Percentiles rank a stretch among this genome's conserved stretches.
Conservation (phyloP, 1,140 invertebrate species). For the Scaptodrosophila lebanonensis region DNA sequence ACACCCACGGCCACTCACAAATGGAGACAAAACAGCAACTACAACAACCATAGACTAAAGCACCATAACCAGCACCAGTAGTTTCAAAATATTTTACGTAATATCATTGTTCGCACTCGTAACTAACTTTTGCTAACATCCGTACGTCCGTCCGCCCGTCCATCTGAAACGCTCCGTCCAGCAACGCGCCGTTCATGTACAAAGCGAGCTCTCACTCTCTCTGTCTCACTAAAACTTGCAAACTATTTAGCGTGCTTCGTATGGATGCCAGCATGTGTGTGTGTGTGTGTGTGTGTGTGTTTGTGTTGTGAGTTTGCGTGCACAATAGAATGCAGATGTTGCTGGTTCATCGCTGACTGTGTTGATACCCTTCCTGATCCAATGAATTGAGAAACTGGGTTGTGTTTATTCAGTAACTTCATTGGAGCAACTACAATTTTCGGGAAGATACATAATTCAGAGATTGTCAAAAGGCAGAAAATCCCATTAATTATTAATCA, state of each 20-base stretch:
- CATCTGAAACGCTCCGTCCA: neutral
- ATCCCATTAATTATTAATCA: too few species aligned
- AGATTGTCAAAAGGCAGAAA: too few species aligned
- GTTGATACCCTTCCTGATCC: too few species aligned
- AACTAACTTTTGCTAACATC: conserved; percentile 63
- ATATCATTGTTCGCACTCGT: conserved; percentile 73
- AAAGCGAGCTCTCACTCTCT: conserved; percentile 13
- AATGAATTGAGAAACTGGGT: too few species aligned
- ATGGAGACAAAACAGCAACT: conserved; percentile 9
- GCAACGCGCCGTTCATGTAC: neutral
- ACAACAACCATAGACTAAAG: conserved; percentile 8
- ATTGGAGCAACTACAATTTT: too few species aligned
- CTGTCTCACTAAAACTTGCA: conserved; percentile 53
- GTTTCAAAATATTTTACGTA: conserved; percentile 75
- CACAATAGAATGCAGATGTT: too few species aligned
- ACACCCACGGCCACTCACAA: neutral
- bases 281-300: neutral
- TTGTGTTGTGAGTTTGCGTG: too few species aligned
- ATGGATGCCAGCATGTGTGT: conserved; percentile 11
- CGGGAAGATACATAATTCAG: too few species aligned
- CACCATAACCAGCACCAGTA: conserved; percentile 29
- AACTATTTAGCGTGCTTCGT: conserved; percentile 61
- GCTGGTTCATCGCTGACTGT: too few species aligned
- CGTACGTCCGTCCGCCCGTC: neutral
- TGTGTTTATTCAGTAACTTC: too few species aligned